These are phyloP conservation scores for Pentalonia nigronervosa DNA, from an alignment of 1,140 invertebrate genomes.

Conservation along the genomic window DNA sequence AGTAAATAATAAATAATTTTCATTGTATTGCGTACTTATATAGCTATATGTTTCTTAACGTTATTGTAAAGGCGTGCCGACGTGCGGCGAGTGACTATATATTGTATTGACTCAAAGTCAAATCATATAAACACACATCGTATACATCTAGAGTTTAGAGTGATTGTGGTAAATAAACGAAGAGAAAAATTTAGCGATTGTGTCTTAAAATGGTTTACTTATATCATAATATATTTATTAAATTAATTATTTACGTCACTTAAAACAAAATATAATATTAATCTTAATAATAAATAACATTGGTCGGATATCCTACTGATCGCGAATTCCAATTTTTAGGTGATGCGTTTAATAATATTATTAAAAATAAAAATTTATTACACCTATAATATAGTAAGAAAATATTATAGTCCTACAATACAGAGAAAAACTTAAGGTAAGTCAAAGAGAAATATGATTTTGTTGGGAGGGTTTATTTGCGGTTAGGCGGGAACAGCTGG, in stretches of 20 bases:
- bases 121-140: not conserved
- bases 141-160: not conserved
- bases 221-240: not conserved
- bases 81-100: no score
- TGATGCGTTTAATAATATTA: not conserved
- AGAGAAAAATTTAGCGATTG: not conserved
- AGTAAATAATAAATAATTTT: no score
- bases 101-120: not conserved
- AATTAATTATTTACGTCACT: conserved; percentile 5
- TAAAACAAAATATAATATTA: conserved; percentile 5
- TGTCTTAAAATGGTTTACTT: not conserved
- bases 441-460: not conserved
- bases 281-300: conserved; percentile 40
- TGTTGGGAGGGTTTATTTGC: conserved; percentile 34
- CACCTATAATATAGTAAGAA: not conserved
- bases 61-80: no score
- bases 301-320: not conserved
- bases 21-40: no score
- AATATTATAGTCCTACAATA: not conserved
- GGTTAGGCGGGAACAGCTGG: conserved; percentile 60
- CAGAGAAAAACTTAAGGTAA: not conserved
- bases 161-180: not conserved
- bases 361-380: conserved; percentile 13
- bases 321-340: not conserved
- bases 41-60: no score